Evolutionary conservation across 2,888 invertebrate species (phyloP).

Genomic region (Thymelicus sylvestris): DNA sequence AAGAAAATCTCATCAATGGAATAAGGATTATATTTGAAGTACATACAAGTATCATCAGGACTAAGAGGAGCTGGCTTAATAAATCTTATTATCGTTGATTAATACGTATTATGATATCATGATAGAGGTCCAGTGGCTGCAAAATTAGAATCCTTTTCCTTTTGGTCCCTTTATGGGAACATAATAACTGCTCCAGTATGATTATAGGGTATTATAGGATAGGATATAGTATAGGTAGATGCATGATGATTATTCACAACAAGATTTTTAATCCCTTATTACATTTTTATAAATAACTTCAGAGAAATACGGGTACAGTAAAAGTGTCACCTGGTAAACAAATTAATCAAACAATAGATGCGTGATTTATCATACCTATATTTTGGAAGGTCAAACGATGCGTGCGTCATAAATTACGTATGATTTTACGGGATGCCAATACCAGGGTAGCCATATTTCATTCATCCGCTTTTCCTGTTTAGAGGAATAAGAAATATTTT

Average conservation of each 20-base stretch:
- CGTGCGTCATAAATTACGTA: slow-evolving; percentile 67
- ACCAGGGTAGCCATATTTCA: slow-evolving; percentile 67
- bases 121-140: neutral
- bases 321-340: slow-evolving; percentile 57
- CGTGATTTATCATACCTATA: neutral
- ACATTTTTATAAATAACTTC: too few relatives aligned
- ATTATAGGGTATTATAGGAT: too few relatives aligned
- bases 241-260: too few relatives aligned
- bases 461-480: slow-evolving; percentile 57
- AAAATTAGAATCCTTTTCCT: neutral
- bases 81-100: slow-evolving; percentile 2
- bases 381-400: slow-evolving; percentile 2
- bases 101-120: neutral
- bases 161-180: neutral
- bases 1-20: neutral
- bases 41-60: slow-evolving; percentile 8
- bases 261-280: too few relatives aligned
- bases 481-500: slow-evolving; percentile 66
- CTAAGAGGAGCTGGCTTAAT: neutral
- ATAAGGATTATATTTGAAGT: slow-evolving; percentile 13
- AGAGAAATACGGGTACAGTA: too few relatives aligned
- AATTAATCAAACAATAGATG: slow-evolving; percentile 30
- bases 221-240: too few relatives aligned
- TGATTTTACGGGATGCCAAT: slow-evolving; percentile 69
- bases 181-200: neutral